phyloP scores from a whole-genome alignment of 2,113 vertebrate species.

The Podilymbus podiceps region DNA sequence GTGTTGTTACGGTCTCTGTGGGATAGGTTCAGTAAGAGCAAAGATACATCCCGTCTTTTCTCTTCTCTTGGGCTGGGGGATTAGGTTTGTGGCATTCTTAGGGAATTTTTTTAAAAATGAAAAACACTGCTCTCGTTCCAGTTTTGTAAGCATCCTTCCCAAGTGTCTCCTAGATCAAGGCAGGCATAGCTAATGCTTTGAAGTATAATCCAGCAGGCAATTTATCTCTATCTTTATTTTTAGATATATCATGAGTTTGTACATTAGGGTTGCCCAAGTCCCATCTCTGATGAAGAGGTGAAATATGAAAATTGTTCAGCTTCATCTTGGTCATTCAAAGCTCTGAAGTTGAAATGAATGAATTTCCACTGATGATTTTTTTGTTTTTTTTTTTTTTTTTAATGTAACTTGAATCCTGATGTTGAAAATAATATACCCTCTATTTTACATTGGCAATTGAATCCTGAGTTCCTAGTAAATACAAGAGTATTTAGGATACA shows the following conservation, averaged over 20 bases:
- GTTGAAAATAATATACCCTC: background rate
- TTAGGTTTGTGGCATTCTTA: background rate
- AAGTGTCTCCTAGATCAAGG: background rate
- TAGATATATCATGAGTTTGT: background rate
- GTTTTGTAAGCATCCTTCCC: background rate
- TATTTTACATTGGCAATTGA: background rate
- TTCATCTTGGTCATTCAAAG: background rate
- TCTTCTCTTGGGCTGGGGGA: background rate
- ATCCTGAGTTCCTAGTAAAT: background rate
- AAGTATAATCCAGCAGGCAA: background rate
- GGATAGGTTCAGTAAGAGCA: background rate
- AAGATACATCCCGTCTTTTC: background rate
- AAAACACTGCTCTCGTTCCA: background rate
- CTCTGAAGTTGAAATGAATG: background rate
- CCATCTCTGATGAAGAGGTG: background rate
- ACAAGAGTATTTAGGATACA: background rate
- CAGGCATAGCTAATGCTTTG: slow-evolving; percentile 10
- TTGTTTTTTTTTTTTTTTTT: background rate
- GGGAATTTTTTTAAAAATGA: background rate
- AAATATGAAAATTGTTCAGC: background rate
- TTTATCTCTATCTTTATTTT: slow-evolving; percentile 15
- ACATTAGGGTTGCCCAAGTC: background rate
- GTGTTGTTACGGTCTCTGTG: background rate
- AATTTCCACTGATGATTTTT: background rate
- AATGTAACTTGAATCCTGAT: background rate